Base-by-base conservation (phyloP, 2,888 invertebrate genomes). In the Caenorhabditis drosophilae region DNA sequence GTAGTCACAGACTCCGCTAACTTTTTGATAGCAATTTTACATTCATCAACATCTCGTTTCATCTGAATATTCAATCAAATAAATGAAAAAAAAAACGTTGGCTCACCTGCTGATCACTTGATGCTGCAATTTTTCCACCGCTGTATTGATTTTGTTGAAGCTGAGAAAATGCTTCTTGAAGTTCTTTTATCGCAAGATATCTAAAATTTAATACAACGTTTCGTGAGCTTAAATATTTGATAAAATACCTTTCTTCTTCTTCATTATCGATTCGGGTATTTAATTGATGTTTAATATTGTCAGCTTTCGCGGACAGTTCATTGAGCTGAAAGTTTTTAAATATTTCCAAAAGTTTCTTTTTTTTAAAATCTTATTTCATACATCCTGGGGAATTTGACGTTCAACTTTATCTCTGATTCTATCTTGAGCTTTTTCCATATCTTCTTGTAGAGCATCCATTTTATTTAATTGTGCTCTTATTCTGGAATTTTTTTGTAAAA, bases 1-100 rank as follows among this genome's bases (percentile, higher is more conserved):
- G 81, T 82, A 1, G 82, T 81, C 16, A 82, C 75, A 2, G 80
- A 79, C 46, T 82, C 82, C 1, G 82, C 80, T 38, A 82, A 52
- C 54, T 82, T 82, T 61, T 81, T 82, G 49, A 82, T 82, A 0
- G 80, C 82, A 1, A 81, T 77, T 48, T 82, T 82, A 58, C 79
- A 79, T 47, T 82, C 82, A 46, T 82, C 82, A 2, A 82, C 71
- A 50, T 82, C 82, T 9, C 79, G 57, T 35, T 67, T 61, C 50
- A 70, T 53, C 58, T 57, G 18, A 40, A 53, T 9, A 38, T 45
- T 20, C 3, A 49, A 11, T 35, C 12, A 26, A 11, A 46, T 20
- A 45, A 25, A 41, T 16, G 45, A n/a, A n/a, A 31, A 9, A 20
- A 26, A 16, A 25, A 34, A 18, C 9, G 4, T n/a, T 48, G 4